phyloP scores from a whole-genome alignment of 1,140 invertebrate genomes.

The Drosophila grimshawi region DNA sequence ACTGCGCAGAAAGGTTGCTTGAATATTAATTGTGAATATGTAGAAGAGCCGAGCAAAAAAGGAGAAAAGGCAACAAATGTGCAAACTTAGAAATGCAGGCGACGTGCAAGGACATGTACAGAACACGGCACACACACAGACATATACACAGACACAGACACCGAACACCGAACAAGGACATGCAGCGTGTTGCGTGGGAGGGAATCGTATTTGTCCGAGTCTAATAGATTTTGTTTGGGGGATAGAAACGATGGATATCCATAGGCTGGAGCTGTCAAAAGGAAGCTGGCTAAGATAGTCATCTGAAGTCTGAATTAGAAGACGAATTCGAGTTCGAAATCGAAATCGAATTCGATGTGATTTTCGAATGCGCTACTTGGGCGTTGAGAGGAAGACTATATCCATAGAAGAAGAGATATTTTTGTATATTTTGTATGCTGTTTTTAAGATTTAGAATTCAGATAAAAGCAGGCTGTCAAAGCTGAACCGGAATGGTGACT shows the following conservation, averaged over 20 bases:
- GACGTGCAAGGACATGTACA: constrained; percentile 63
- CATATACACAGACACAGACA: neutral
- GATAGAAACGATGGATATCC: constrained; percentile 51
- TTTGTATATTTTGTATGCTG: too few relatives aligned
- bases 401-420: neutral
- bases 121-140: neutral
- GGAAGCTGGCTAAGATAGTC: neutral
- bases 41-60: constrained; percentile 41
- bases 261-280: constrained; percentile 56
- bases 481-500: too few relatives aligned
- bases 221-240: constrained; percentile 67
- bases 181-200: constrained; percentile 29
- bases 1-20: constrained; percentile 71
- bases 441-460: too few relatives aligned
- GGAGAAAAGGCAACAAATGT: constrained; percentile 68
- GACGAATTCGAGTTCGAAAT: too few relatives aligned
- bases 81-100: constrained; percentile 81
- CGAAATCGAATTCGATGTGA: neutral
- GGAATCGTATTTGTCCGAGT: constrained; percentile 18
- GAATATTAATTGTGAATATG: constrained; percentile 81
- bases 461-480: too few relatives aligned
- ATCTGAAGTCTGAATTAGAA: too few relatives aligned
- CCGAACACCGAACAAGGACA: neutral
- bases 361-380: constrained; percentile 22
- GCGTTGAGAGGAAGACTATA: neutral